phyloP scores from a whole-genome alignment of 2,113 vertebrate species.

The Melospiza georgiana region DNA sequence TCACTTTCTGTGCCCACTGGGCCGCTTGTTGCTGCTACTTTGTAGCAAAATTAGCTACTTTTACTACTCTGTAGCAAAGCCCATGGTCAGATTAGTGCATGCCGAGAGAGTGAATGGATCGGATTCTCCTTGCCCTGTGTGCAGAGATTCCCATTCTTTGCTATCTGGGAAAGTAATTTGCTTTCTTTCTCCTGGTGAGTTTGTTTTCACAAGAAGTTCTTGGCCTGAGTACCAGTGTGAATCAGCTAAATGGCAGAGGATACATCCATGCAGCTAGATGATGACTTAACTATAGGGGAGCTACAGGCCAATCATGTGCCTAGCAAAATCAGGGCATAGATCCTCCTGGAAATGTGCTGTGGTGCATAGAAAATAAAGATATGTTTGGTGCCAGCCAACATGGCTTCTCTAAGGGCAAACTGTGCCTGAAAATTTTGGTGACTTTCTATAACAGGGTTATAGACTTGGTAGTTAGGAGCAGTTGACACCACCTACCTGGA shows the following conservation, averaged over 20 bases:
- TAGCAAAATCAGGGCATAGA: neutral
- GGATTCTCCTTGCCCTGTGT: rapidly evolving
- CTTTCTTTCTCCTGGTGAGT: neutral
- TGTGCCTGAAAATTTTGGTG: neutral
- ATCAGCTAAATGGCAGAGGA: neutral
- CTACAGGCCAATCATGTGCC: neutral
- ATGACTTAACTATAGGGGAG: neutral
- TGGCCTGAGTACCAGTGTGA: neutral
- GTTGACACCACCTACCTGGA: neutral
- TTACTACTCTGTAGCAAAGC: neutral
- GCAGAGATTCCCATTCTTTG: neutral
- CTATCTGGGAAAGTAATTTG: neutral
- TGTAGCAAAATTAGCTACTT: neutral
- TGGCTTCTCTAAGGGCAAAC: neutral
- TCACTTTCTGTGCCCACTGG: neutral
- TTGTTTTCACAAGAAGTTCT: neutral
- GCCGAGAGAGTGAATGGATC: rapidly evolving
- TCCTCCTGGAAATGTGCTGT: neutral
- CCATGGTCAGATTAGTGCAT: too few relatives aligned
- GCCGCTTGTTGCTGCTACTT: rapidly evolving
- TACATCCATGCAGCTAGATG: neutral
- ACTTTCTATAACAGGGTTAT: neutral
- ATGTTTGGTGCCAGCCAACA: neutral
- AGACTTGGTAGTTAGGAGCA: neutral
- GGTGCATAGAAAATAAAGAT: neutral